Conservation (phyloP, 1,140 invertebrate species). For the Micrasema minimum region DNA sequence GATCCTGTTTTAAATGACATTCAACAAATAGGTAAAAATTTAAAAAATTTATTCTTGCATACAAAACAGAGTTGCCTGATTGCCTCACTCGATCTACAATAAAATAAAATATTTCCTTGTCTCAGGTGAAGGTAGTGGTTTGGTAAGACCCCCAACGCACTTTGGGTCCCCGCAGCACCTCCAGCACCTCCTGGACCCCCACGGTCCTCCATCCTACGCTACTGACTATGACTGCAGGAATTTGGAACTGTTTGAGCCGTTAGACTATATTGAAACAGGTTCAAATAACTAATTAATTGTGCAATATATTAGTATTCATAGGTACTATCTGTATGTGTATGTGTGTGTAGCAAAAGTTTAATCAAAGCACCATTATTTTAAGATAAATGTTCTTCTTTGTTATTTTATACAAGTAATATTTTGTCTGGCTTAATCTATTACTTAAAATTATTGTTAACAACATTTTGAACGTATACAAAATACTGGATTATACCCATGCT, state of each 20-base stretch:
- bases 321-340: too few relatives aligned
- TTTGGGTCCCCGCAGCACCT: constrained; percentile 21
- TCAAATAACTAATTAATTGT: background rate
- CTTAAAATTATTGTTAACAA: too few relatives aligned
- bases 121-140: constrained; percentile 28
- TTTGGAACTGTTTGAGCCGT: constrained; percentile 38
- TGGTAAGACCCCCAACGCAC: constrained; percentile 17
- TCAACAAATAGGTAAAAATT: constrained; percentile 35
- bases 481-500: too few relatives aligned
- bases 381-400: too few relatives aligned
- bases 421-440: too few relatives aligned
- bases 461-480: too few relatives aligned
- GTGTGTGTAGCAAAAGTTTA: background rate
- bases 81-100: too few relatives aligned
- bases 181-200: constrained; percentile 30
- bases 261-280: constrained; percentile 42
- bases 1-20: constrained; percentile 36
- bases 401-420: too few relatives aligned
- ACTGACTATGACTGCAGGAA: constrained; percentile 36
- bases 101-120: background rate
- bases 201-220: constrained; percentile 36
- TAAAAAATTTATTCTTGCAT: too few relatives aligned
- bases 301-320: background rate
- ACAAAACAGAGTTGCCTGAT: too few relatives aligned
- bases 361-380: too few relatives aligned